Base-by-base conservation (phyloP, 2,113 vertebrate species). In the Amphilophus citrinellus region DNA sequence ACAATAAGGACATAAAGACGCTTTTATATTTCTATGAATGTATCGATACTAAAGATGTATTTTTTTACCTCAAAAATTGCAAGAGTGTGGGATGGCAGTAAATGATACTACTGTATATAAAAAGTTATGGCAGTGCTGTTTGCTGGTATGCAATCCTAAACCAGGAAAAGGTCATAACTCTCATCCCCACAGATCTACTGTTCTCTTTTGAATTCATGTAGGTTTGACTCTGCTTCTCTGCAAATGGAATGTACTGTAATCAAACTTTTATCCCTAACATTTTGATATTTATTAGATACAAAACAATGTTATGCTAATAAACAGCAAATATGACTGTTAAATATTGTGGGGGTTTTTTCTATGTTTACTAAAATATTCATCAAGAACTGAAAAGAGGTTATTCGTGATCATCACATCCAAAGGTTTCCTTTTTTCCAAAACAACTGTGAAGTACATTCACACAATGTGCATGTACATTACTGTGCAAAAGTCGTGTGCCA, bases 1-100 rank as follows among this genome's bases (percentile, higher is more conserved):
- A 95, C 94, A 95, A 94, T 80, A 77, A 85, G 77, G 88, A 90
- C 60, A 90, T 76, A 80, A 83, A 90, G 89, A 92, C 44, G 71
- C 84, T 93, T 93, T 93, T 95, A 92, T 95, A 95, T 93, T 94
- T 94, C 88, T 94, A 94, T 94, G 95, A 95, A 95, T 95, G 93
- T 95, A 95, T 93, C 86, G 53, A 90, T 88, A 90, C 30, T 90
- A 92, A 93, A 94, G 80, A 93, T 94, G 90, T 94, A 94, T 95
- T 93, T 95, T 84, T 94, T 87, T 94, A 95, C 92, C 88, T 90
- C 63, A 90, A 88, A 83, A 59, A 77, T 86, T 91, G 89, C 91
- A 90, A 75, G 79, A 75, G 80, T 89, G 73, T 76, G 82, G 73
- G 76, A 61, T 56, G 39, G 71, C 83, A 65, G 79, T 75, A 86